Evolutionary conservation across 2,888 invertebrate genomes (phyloP).

Genomic region (Cacoxenus indagator): DNA sequence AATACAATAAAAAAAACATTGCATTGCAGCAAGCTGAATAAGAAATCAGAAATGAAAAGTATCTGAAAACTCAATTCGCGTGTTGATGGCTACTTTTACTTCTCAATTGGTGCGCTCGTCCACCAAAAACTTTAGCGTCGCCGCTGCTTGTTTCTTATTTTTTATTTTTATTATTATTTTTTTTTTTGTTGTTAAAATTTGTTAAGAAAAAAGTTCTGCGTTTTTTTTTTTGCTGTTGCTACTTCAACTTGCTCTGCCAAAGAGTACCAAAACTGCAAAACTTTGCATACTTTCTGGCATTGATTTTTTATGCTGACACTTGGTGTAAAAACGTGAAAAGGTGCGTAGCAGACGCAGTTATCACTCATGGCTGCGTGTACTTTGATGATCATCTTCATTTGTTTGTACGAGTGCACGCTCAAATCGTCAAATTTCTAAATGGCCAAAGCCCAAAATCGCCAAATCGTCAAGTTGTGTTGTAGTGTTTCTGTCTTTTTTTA

Average conservation of each 20-base stretch:
- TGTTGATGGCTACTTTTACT: background rate
- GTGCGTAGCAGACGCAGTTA: too few species aligned
- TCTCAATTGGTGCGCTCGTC: background rate
- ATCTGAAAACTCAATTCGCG: conserved; percentile 11
- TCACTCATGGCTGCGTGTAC: too few species aligned
- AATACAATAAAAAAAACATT: background rate
- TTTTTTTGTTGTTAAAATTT: background rate
- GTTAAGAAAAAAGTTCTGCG: too few species aligned
- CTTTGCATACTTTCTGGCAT: background rate
- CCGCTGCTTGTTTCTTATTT: background rate
- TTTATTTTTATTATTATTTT: background rate
- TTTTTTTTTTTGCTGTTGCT: too few species aligned
- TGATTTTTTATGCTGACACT: background rate
- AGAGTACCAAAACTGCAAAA: too few species aligned
- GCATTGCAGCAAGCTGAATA: background rate
- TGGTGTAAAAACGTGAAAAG: background rate
- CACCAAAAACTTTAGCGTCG: too few species aligned
- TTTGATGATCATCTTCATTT: too few species aligned
- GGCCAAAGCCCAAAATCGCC: background rate
- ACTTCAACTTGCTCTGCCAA: too few species aligned
- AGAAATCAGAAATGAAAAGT: conserved; percentile 17
- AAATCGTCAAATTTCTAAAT: background rate
- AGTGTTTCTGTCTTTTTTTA: background rate
- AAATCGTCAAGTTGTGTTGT: background rate
- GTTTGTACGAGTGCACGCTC: too few species aligned